Evolutionary conservation across 2,888 invertebrate species (phyloP).

Genomic region (Rhagonycha fulva): DNA sequence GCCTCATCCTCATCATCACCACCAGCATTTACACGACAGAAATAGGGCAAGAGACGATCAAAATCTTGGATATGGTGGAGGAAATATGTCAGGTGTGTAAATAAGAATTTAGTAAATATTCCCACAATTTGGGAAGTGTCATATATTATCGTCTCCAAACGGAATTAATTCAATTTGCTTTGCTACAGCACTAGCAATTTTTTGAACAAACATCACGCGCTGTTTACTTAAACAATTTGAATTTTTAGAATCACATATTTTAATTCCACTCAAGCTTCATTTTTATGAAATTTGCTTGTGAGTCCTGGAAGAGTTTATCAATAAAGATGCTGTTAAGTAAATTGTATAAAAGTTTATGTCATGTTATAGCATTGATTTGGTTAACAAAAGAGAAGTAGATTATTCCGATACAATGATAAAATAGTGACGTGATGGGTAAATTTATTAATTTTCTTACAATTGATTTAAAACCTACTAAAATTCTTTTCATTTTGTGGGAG

Average conservation of each 20-base stretch:
- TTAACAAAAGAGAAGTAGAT: neutral
- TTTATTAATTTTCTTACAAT: neutral
- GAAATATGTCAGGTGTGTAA: constrained; percentile 53
- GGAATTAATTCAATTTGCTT: neutral
- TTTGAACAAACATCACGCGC: too few species aligned
- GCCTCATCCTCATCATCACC: constrained; percentile 55
- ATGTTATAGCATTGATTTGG: neutral
- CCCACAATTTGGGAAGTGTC: neutral
- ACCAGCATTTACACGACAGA: constrained; percentile 52
- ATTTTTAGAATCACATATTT: neutral
- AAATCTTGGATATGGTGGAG: constrained; percentile 48
- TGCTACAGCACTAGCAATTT: neutral
- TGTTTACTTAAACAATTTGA: too few species aligned
- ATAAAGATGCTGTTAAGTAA: neutral
- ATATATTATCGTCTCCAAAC: neutral
- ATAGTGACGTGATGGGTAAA: neutral
- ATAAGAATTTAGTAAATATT: neutral
- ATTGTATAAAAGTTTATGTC: neutral
- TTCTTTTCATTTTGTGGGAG: too few species aligned
- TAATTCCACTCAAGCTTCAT: neutral
- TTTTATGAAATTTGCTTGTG: neutral
- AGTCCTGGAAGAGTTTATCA: neutral
- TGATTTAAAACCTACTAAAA: neutral
- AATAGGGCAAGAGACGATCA: constrained; percentile 55
- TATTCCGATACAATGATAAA: neutral